phyloP scores from a whole-genome alignment of 2,888 invertebrate species.

The Amphimallon solstitiale region DNA sequence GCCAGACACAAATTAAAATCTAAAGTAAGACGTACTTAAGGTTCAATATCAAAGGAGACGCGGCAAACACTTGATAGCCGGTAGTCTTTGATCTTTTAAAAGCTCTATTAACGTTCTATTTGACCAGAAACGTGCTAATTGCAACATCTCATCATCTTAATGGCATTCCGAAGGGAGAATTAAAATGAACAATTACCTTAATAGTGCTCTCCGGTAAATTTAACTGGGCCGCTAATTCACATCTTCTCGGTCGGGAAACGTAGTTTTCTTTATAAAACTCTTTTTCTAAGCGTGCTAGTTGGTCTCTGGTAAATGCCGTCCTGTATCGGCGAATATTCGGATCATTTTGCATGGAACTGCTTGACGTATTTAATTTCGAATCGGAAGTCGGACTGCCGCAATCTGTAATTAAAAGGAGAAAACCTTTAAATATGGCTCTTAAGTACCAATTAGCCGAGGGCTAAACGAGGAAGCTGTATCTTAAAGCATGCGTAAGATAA shows the following conservation, averaged over 20 bases:
- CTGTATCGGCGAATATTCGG: constrained; percentile 88
- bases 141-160: constrained; percentile 31
- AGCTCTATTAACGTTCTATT: constrained; percentile 60
- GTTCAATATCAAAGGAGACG: constrained; percentile 50
- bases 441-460: constrained; percentile 41
- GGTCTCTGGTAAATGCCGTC: constrained; percentile 97
- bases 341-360: constrained; percentile 60
- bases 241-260: constrained; percentile 92
- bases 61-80: constrained; percentile 48
- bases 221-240: constrained; percentile 92
- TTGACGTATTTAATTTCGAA: constrained; percentile 42
- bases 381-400: constrained; percentile 62
- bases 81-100: constrained; percentile 55
- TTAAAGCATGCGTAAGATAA: constrained; percentile 43
- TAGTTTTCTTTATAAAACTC: constrained; percentile 98
- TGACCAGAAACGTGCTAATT: constrained; percentile 59
- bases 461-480: constrained; percentile 42
- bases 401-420: constrained; percentile 57
- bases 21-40: constrained; percentile 47
- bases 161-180: constrained; percentile 9
- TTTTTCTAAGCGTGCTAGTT: constrained; percentile 89
- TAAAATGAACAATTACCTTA: constrained; percentile 74
- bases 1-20: constrained; percentile 39
- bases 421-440: constrained; percentile 56
- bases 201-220: constrained; percentile 97